phyloP scores from a whole-genome alignment of 2,888 invertebrate genomes.

The Agriopis leucophaearia region DNA sequence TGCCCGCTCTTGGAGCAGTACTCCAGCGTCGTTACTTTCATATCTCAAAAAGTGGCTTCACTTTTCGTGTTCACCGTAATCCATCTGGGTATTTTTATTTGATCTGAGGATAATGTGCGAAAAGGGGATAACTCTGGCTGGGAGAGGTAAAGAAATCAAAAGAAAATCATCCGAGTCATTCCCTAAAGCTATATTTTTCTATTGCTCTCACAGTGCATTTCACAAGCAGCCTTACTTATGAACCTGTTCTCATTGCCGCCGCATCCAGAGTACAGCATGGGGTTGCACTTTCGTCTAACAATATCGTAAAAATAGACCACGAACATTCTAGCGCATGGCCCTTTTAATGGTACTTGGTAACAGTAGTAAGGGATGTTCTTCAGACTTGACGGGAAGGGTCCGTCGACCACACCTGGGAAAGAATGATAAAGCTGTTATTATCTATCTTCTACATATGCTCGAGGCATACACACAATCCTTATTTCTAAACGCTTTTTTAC shows the following conservation, averaged over 20 bases:
- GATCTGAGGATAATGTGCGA: no score
- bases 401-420: constrained; percentile 71
- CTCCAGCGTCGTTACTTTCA: no score
- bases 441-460: no score
- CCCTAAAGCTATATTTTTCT: constrained; percentile 50
- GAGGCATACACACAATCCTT: no score
- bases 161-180: background rate
- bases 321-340: constrained; percentile 65
- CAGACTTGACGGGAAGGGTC: constrained; percentile 71
- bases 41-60: no score
- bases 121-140: no score
- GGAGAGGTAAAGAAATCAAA: background rate
- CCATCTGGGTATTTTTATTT: no score
- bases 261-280: constrained; percentile 79
- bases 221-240: constrained; percentile 56
- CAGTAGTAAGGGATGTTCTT: constrained; percentile 76
- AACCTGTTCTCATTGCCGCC: constrained; percentile 80
- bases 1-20: no score
- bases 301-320: constrained; percentile 75
- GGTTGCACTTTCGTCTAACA: constrained; percentile 70
- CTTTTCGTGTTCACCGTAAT: no score
- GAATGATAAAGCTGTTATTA: background rate
- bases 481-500: no score
- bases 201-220: constrained; percentile 61
- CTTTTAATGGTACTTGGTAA: constrained; percentile 74